A percentile compares a stretch with the other conserved stretches of the same genome.
Conservation (phyloP, 35 echinoderm and acorn worm genomes). For the Anneissia japonica region DNA sequence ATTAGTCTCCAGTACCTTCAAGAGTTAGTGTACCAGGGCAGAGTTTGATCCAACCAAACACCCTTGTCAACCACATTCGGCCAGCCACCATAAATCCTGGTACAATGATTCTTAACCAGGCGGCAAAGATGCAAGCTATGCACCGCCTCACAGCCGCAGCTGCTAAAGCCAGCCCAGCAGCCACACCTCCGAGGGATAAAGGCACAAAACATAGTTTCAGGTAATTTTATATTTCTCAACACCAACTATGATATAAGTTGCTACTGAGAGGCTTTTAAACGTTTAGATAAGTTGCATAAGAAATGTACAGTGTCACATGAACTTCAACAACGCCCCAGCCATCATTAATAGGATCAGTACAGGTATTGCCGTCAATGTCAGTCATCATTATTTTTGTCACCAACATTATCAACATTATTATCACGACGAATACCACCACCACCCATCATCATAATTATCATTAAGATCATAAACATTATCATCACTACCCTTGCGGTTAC, state of each 20-base stretch:
- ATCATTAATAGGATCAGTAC: too few species aligned
- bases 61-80: neutral
- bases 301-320: too few species aligned
- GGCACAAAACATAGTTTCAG: neutral
- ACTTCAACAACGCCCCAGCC: too few species aligned
- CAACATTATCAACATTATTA: too few species aligned
- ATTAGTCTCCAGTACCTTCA: neutral
- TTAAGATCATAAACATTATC: neutral
- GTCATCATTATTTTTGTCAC: too few species aligned
- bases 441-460: too few species aligned
- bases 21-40: neutral
- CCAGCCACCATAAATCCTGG: neutral
- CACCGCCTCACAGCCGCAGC: neutral
- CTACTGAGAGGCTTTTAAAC: too few species aligned
- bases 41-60: neutral
- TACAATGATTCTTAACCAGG: neutral
- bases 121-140: neutral
- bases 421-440: too few species aligned
- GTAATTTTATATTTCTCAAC: too few species aligned
- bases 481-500: neutral
- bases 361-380: too few species aligned
- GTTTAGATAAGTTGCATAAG: too few species aligned
- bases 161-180: conserved; percentile 17
- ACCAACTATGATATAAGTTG: too few species aligned
- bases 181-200: neutral